A percentile compares a stretch with the other conserved stretches of the same genome.
These are phyloP conservation scores for Rhabdophis nuchalis DNA, from an alignment of 2,797 vertebrate species.

Conservation along the genomic window DNA sequence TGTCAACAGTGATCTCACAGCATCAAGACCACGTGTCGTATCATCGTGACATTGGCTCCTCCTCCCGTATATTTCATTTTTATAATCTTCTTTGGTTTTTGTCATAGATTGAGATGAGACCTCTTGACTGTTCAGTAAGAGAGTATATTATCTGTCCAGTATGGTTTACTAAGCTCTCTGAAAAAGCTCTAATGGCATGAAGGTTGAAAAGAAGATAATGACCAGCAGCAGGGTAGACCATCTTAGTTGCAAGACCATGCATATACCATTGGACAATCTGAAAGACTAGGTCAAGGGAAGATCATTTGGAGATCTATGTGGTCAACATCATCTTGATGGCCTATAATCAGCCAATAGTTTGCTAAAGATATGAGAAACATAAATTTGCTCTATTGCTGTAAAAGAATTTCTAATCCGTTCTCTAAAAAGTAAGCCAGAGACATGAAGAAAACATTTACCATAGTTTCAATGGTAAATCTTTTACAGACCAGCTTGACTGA, in stretches of 20 bases:
- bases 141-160: conserved; percentile 30
- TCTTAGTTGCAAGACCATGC: neutral
- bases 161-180: conserved; percentile 23
- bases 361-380: conserved; percentile 28
- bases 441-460: conserved; percentile 24
- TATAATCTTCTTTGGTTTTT: neutral
- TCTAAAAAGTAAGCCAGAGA: conserved; percentile 49
- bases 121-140: conserved; percentile 25
- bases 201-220: neutral
- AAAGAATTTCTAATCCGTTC: conserved; percentile 36
- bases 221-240: neutral
- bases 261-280: neutral
- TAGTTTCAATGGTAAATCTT: conserved; percentile 47
- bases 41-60: no score
- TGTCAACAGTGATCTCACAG: no score
- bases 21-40: no score
- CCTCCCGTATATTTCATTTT: conserved; percentile 6
- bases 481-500: conserved; percentile 37
- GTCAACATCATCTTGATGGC: neutral
- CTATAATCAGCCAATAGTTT: conserved; percentile 13
- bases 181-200: neutral
- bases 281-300: neutral
- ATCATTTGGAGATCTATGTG: neutral
- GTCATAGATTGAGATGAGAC: conserved; percentile 22
- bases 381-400: conserved; percentile 35